Base-by-base conservation (phyloP, 2,888 invertebrate genomes). In the Epirrita christyi region DNA sequence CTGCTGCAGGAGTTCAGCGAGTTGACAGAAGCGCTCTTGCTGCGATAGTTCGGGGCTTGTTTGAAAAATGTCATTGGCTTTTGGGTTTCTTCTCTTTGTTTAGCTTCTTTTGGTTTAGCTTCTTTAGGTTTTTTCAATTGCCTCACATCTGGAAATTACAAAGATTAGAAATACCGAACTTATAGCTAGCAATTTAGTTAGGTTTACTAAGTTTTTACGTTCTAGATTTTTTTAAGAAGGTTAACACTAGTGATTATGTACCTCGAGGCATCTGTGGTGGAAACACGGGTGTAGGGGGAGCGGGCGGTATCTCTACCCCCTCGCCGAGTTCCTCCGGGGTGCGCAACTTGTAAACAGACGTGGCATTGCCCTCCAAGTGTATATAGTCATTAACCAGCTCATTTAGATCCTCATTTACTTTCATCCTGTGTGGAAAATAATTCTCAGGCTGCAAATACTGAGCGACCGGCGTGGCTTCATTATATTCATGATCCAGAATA, bases 251-350 rank as follows among this genome's bases (percentile, higher is more conserved):
- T 32, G 38, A 36, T 13, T 9, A 38, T 1, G 54, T 69, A 90
- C 92, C 92, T 83, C 78, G 85, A 10, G 82, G 75, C 29, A 90
- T 38, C 55, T 86, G 81, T 0, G 92, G 91, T 9, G 91, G 91
- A 55, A 72, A 82, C 0, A 90, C 83, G 0, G 80, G 77, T 0
- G 78, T 66, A 0, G 70, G 32, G 0, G 92, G 92, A 0, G 92
- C 72, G 1, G 89, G 79, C 3, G 93, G 93, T 58, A 92, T 68
- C 55, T 86, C 81, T 7, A 86, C 76, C 63, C 81, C 78, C 1
- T 81, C 75, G 0, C 79, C 85, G 14, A 93, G 58, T 9, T 87
- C 82, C 0, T 80, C 66, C 0, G 76, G 79, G 0, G 78, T 65
- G 5, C 76, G 64, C 28, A 93, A 67, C 58, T 77, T 79, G 64